Conservation (phyloP, 1,140 invertebrate genomes). For the Pogonomyrmex californicus region DNA sequence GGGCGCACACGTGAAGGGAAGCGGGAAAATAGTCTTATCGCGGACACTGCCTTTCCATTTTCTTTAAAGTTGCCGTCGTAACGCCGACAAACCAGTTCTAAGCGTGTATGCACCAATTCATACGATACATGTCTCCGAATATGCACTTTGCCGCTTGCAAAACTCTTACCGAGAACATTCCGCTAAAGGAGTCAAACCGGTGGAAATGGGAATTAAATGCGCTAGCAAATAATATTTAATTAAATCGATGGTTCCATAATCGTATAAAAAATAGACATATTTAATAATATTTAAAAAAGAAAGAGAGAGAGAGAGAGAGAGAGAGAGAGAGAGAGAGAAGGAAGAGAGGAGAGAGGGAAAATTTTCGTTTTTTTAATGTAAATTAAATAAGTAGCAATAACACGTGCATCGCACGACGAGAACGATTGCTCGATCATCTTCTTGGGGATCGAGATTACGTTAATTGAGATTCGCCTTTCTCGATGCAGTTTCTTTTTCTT, state of each 20-base stretch:
- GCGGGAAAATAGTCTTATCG: constrained; percentile 47
- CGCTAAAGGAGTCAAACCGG: background rate
- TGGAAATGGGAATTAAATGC: background rate
- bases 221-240: background rate
- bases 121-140: constrained; percentile 51
- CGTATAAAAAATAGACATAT: background rate
- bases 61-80: constrained; percentile 71
- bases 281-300: background rate
- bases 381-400: background rate
- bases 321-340: background rate
- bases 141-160: constrained; percentile 21
- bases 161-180: background rate
- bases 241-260: background rate
- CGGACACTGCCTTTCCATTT: constrained; percentile 71
- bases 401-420: background rate
- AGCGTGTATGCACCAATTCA: constrained; percentile 57
- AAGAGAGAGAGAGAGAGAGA: background rate
- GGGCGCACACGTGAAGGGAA: constrained; percentile 12
- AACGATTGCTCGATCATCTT: background rate
- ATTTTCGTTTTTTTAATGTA: background rate
- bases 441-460: background rate
- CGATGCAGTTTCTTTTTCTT: background rate
- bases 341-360: too few species aligned
- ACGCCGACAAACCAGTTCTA: constrained; percentile 72
- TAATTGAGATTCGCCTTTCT: background rate